These are phyloP conservation scores for Geococcyx californianus DNA, from an alignment of 2,113 vertebrate genomes.

Conservation along the genomic window DNA sequence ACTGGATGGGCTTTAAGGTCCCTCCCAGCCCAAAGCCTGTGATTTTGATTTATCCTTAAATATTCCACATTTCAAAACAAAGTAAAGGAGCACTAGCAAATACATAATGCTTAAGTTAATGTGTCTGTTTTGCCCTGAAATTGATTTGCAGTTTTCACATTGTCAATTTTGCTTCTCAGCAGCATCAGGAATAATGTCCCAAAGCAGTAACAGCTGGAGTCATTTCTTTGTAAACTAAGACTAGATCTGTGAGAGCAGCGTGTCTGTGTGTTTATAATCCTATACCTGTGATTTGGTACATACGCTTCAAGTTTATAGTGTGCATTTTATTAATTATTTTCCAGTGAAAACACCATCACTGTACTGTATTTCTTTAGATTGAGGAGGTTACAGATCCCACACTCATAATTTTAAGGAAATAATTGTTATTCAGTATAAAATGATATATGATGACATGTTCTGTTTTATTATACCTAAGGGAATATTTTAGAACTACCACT, in stretches of 20 bases:
- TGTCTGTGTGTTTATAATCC: not conserved
- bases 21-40: too few relatives aligned
- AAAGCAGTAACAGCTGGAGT: not conserved
- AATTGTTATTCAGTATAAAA: not conserved
- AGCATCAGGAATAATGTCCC: not conserved
- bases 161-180: not conserved
- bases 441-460: not conserved
- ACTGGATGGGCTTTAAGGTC: too few relatives aligned
- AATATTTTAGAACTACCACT: not conserved
- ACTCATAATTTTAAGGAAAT: not conserved
- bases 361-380: not conserved
- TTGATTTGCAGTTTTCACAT: not conserved
- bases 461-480: slow-evolving; percentile 4
- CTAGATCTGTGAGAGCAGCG: not conserved
- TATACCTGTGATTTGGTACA: not conserved
- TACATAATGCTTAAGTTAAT: not conserved
- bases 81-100: not conserved
- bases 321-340: not conserved
- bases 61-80: not conserved
- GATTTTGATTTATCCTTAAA: not conserved
- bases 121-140: not conserved
- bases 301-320: not conserved
- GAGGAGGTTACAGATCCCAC: not conserved
- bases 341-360: not conserved
- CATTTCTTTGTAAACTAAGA: not conserved